Conservation (phyloP, 1,140 invertebrate species). For the Melitaea cinxia region DNA sequence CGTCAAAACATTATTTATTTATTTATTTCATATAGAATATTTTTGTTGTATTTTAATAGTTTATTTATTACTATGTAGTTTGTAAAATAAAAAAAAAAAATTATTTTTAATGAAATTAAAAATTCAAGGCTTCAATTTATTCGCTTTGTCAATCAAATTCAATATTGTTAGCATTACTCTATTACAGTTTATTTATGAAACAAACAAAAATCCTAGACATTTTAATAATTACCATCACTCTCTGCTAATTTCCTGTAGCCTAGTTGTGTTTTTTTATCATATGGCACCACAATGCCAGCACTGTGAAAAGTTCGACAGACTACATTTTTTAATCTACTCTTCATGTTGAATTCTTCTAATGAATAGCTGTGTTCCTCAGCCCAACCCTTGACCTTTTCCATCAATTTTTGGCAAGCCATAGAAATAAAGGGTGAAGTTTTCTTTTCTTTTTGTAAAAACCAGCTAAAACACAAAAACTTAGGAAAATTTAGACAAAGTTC, state of each 20-base stretch:
- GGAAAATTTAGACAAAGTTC: neutral
- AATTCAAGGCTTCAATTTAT: too few species aligned
- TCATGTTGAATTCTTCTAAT: conserved; percentile 83
- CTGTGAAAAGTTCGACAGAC: conserved; percentile 91
- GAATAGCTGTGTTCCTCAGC: conserved; percentile 85
- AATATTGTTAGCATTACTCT: too few species aligned
- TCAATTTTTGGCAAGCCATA: conserved; percentile 82
- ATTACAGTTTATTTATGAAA: too few species aligned
- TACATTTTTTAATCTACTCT: conserved; percentile 85
- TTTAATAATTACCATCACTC: conserved; percentile 83
- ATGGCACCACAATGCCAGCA: conserved; percentile 94
- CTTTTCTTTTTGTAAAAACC: conserved; percentile 84
- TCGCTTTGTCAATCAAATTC: too few species aligned
- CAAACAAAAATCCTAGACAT: neutral
- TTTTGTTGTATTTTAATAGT: too few species aligned
- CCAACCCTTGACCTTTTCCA: conserved; percentile 85
- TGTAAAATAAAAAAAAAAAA: too few species aligned
- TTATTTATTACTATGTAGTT: too few species aligned
- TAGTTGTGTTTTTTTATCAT: conserved; percentile 89
- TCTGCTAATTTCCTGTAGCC: conserved; percentile 91
- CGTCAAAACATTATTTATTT: too few species aligned
- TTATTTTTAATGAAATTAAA: too few species aligned
- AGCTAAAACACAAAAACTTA: conserved; percentile 71
- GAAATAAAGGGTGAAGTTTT: conserved; percentile 87
- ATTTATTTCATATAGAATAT: too few species aligned